Evolutionary conservation across 2,888 invertebrate genomes (phyloP), one percentile per base, ranked within the genome.

Genomic region (Drosophila kanekoi): DNA sequence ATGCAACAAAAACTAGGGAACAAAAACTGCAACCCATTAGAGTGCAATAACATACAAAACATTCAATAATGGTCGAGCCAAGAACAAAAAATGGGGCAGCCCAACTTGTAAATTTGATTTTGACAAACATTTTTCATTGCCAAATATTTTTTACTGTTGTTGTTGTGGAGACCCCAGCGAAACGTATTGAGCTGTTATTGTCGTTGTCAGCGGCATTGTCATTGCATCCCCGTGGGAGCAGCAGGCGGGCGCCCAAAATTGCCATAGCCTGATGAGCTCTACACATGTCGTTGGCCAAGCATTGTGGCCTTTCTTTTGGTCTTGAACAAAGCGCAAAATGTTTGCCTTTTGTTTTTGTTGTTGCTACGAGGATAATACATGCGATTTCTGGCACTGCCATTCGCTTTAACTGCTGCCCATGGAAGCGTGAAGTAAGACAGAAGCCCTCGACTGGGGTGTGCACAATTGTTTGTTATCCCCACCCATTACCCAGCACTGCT

Each of bases 161-260:
- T 61, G 67, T 56, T 65, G 18, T 23, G 23, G 37, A 9, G 40
- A 20, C 28, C 28, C 44, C 62, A 56, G 51, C 35, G 40, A 32
- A 69, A 60, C 33, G 68, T 63, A 79, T 70, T 77, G 65, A 79
- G 72, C 66, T 79, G 79, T 77, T 75, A 72, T 60, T 49, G 67
- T 43, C 74, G 58, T 64, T 74, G 74, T 74, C 66, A 75, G 56
- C 56, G 65, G 40, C 54, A 63, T 73, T 79, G 84, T 86, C 77
- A 85, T 68, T 68, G 87, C 77, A 86, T 86, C 87, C 86, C 86
- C 87, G 86, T 86, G 86, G 86, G 86, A 86, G 72, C 72, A 61
- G 33, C 58, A 37, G 47, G 77, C 58, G 41, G 47, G 77, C 69
- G 69, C 61, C 67, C 58, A 38, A 77, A 82, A 85, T 70, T 77